Conservation (phyloP, 2,797 vertebrate genomes). For the Pseudochaenichthys georgianus region DNA sequence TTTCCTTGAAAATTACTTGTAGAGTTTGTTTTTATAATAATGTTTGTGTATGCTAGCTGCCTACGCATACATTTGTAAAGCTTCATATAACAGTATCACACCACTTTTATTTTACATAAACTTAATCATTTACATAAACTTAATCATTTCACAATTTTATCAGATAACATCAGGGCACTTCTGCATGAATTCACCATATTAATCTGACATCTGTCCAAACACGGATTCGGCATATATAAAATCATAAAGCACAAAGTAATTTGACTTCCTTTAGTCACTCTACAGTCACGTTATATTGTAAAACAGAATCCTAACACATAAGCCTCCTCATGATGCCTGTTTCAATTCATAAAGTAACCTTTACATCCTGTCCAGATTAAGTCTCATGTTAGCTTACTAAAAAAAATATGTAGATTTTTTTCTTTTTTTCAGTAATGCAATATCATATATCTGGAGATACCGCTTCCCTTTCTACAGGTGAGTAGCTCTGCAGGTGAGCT, state of each 20-base stretch:
- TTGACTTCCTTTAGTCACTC: background rate
- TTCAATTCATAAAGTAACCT: background rate
- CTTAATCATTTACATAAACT: constrained; percentile 2
- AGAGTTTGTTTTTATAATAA: background rate
- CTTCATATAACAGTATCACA: background rate
- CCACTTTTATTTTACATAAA: constrained; percentile 3
- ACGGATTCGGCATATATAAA: constrained; percentile 22
- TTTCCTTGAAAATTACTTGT: background rate
- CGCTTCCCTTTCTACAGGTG: background rate
- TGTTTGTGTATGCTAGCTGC: background rate
- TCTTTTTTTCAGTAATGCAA: background rate
- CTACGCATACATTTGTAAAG: background rate
- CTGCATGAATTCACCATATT: constrained; percentile 20
- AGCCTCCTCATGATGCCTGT: background rate
- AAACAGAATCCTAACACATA: constrained; percentile 11
- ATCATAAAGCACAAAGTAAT: constrained; percentile 9
- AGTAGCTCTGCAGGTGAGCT: background rate
- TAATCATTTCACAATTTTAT: constrained; percentile 10
- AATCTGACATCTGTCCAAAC: constrained; percentile 24
- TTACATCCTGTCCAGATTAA: background rate
- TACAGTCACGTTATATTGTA: too few relatives aligned
- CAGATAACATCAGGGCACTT: constrained; percentile 14
- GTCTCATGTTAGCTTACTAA: background rate
- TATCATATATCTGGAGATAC: background rate
- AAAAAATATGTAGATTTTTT: background rate